Evolutionary conservation across 2,888 invertebrate species (phyloP).

Genomic region (Palloptera scutellata): DNA sequence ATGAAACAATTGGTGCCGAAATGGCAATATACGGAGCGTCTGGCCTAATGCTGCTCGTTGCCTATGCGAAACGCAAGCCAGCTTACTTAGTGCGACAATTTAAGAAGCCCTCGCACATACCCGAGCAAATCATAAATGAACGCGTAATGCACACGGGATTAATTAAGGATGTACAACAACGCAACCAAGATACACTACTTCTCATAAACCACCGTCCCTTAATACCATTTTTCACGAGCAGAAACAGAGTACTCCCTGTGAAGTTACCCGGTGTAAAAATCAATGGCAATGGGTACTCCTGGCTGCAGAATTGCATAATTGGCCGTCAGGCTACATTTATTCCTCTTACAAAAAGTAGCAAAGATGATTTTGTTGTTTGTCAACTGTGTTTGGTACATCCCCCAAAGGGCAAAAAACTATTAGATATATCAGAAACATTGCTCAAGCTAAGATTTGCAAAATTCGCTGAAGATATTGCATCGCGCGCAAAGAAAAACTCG

Average conservation of each 20-base stretch:
- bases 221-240: constrained; percentile 53
- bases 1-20: constrained; percentile 53
- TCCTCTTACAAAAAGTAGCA: constrained; percentile 59
- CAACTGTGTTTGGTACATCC: constrained; percentile 62
- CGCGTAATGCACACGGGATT: constrained; percentile 55
- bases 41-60: constrained; percentile 51
- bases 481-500: constrained; percentile 46
- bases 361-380: constrained; percentile 63
- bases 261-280: constrained; percentile 59
- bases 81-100: constrained; percentile 56
- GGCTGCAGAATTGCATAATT: constrained; percentile 65
- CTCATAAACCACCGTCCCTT: constrained; percentile 54
- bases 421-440: constrained; percentile 60
- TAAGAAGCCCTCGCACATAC: constrained; percentile 57
- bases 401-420: constrained; percentile 50
- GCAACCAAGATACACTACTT: constrained; percentile 52
- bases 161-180: constrained; percentile 52
- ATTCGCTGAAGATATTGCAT: constrained; percentile 48
- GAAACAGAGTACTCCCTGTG: constrained; percentile 49
- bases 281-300: constrained; percentile 62
- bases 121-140: constrained; percentile 54
- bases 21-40: constrained; percentile 54
- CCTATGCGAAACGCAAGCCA: constrained; percentile 54
- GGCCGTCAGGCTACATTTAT: constrained; percentile 63
- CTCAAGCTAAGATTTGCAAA: constrained; percentile 61